Evolutionary conservation across 1,140 invertebrate species (phyloP).

Genomic region (Drosophila nikananu): DNA sequence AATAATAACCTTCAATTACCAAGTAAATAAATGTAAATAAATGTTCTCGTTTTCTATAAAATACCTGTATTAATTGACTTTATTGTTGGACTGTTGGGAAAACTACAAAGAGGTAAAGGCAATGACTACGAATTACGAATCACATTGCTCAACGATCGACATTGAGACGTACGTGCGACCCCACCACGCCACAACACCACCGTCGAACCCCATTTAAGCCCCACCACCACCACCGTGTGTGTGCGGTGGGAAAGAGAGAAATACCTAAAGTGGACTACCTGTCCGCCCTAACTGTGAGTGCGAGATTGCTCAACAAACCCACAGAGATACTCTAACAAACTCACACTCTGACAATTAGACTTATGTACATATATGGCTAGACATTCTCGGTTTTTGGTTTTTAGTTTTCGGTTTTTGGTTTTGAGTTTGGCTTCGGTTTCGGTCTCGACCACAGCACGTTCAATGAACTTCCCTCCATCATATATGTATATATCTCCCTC

Average conservation of each 20-base stretch:
- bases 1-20: not conserved
- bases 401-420: slow-evolving; percentile 44
- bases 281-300: slow-evolving; percentile 58
- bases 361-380: slow-evolving; percentile 55
- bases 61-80: slow-evolving; percentile 9
- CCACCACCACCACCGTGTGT: not conserved
- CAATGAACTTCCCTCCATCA: slow-evolving; percentile 62
- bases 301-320: slow-evolving; percentile 39
- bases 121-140: slow-evolving; percentile 37
- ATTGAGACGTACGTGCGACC: slow-evolving; percentile 46
- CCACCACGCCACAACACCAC: slow-evolving; percentile 6
- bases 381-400: slow-evolving; percentile 21
- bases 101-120: slow-evolving; percentile 14
- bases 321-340: slow-evolving; percentile 28
- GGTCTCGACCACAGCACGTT: slow-evolving; percentile 45
- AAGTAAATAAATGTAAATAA: not conserved
- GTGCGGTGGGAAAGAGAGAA: slow-evolving; percentile 14
- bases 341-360: slow-evolving; percentile 17
- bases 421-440: slow-evolving; percentile 27
- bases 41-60: slow-evolving; percentile 2
- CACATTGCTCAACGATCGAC: slow-evolving; percentile 46
- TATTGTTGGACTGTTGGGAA: slow-evolving; percentile 18
- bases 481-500: not conserved
- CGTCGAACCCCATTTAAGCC: not conserved
- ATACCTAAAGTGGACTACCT: slow-evolving; percentile 52